phyloP scores from a whole-genome alignment of 2,888 invertebrate species.

The Laspeyria flexula region DNA sequence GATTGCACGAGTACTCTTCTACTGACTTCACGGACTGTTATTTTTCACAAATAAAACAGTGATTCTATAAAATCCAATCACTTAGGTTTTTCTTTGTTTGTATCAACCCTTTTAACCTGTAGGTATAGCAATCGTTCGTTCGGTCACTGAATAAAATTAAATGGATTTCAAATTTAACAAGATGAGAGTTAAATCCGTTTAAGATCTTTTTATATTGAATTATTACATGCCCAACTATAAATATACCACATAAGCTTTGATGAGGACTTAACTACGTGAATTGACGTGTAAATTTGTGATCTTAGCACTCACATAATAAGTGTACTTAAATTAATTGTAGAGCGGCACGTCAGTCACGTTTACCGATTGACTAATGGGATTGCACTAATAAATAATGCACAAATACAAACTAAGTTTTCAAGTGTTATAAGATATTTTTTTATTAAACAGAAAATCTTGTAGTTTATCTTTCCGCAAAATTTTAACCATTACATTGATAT shows the following conservation, averaged over 20 bases:
- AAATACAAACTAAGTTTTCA: neutral
- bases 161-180: too few species aligned
- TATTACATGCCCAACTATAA: too few species aligned
- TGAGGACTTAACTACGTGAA: neutral
- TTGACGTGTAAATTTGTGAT: neutral
- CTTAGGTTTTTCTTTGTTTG: neutral
- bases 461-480: slow-evolving; percentile 2
- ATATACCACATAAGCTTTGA: too few species aligned
- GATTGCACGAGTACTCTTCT: neutral
- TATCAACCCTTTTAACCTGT: too few species aligned
- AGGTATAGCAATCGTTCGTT: too few species aligned
- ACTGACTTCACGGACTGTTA: neutral
- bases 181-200: too few species aligned
- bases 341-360: neutral
- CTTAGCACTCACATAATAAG: neutral
- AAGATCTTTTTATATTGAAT: too few species aligned
- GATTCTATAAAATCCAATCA: neutral
- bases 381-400: neutral
- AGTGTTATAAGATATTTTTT: neutral
- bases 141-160: too few species aligned
- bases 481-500: neutral
- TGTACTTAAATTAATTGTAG: neutral
- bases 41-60: neutral
- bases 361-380: neutral
- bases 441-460: neutral